Percentiles rank a stretch among this genome's conserved stretches.
phyloP scores from a whole-genome alignment of 2,113 vertebrate genomes.

The Nothobranchius furzeri region DNA sequence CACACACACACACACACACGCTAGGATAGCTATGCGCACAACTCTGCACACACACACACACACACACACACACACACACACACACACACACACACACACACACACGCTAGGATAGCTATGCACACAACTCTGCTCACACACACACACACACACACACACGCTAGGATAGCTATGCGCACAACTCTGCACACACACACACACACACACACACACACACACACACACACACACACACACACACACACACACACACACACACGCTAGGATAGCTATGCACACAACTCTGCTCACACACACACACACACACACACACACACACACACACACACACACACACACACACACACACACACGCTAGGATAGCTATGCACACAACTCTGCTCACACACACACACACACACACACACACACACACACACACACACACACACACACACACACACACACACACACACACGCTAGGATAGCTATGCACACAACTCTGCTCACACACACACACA shows the following conservation, averaged over 20 bases:
- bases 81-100: constrained; percentile 15
- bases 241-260: constrained; percentile 2
- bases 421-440: too few species aligned
- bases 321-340: background rate
- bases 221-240: constrained; percentile 15
- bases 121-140: background rate
- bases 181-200: constrained; percentile 1
- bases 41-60: constrained; percentile 1
- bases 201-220: constrained; percentile 4
- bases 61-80: constrained; percentile 4
- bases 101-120: too few species aligned
- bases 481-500: too few species aligned
- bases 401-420: constrained; percentile 24
- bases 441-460: too few species aligned
- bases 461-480: too few species aligned
- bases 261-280: too few species aligned
- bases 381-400: constrained; percentile 15
- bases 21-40: too few species aligned
- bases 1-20: constrained; percentile 5
- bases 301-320: constrained; percentile 15
- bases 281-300: constrained; percentile 10
- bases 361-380: too few species aligned
- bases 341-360: constrained; percentile 15
- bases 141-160: constrained; percentile 4
- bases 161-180: too few species aligned